Percentiles rank a stretch among this genome's conserved stretches.
These are phyloP conservation scores for Morpho helenor DNA, from an alignment of 2,888 invertebrate genomes.

Conservation along the genomic window DNA sequence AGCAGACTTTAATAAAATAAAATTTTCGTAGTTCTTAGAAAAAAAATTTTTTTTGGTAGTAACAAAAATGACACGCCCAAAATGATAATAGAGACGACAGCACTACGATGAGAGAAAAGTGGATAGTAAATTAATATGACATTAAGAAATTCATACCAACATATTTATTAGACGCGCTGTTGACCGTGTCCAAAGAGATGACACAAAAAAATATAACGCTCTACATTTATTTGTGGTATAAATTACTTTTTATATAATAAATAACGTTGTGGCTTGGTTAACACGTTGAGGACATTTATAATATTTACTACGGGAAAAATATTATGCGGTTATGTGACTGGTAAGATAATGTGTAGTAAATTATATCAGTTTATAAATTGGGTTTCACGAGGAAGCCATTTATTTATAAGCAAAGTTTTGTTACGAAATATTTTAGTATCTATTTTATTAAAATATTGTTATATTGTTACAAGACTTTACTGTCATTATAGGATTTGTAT, in stretches of 20 bases:
- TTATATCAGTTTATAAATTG: conserved; percentile 12
- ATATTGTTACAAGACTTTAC: too few species aligned
- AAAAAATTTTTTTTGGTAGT: too few species aligned
- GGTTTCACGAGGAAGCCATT: conserved; percentile 13
- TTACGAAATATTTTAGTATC: too few species aligned
- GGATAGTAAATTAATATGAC: conserved; percentile 6
- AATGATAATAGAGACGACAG: not conserved
- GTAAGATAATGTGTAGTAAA: conserved; percentile 15
- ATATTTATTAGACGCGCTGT: conserved; percentile 32
- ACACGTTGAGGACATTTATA: conserved; percentile 25
- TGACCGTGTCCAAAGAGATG: conserved; percentile 21
- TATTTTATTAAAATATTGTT: too few species aligned
- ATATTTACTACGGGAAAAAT: conserved; percentile 26
- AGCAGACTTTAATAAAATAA: too few species aligned
- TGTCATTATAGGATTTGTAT: too few species aligned
- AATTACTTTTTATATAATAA: conserved; percentile 31
- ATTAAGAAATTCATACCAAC: conserved; percentile 12
- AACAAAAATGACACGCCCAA: not conserved
- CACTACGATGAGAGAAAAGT: not conserved
- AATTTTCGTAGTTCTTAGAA: too few species aligned
- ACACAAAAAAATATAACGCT: conserved; percentile 30
- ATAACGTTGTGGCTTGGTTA: conserved; percentile 20
- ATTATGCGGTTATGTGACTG: conserved; percentile 19
- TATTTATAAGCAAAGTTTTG: conserved; percentile 2
- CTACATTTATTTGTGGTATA: conserved; percentile 30